Percentiles rank a stretch among this genome's conserved stretches.
These are phyloP conservation scores for Metridium senile DNA, from an alignment of 92 coral and sea anemone genomes.

Conservation along the genomic window DNA sequence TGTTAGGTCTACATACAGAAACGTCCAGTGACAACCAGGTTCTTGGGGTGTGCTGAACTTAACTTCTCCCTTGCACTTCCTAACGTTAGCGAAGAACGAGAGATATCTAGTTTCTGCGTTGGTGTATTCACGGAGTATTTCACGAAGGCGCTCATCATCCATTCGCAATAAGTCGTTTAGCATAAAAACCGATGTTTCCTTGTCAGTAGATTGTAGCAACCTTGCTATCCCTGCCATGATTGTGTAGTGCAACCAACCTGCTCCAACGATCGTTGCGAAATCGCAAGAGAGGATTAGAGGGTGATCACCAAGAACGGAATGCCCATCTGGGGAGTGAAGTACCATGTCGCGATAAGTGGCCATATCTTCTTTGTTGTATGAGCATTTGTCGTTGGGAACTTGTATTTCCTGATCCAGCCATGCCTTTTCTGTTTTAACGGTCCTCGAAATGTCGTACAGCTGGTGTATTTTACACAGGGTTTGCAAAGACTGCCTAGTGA, in stretches of 20 bases:
- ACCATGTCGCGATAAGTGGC: conserved; percentile 6
- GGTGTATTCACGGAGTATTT: background rate
- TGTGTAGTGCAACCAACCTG: conserved; percentile 30
- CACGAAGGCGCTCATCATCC: conserved; percentile 12
- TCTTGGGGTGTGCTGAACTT: conserved; percentile 36
- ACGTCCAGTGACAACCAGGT: conserved; percentile 61
- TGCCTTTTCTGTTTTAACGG: conserved; percentile 36
- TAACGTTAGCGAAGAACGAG: conserved; percentile 33
- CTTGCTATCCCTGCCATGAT: conserved; percentile 31
- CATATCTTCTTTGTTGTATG: conserved; percentile 25
- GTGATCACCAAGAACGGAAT: conserved; percentile 27
- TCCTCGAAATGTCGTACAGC: conserved; percentile 5
- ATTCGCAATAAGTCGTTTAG: conserved; percentile 29
- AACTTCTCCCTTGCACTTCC: conserved; percentile 26
- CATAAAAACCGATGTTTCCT: conserved; percentile 34
- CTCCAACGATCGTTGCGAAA: conserved; percentile 34
- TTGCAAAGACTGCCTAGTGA: conserved; percentile 26
- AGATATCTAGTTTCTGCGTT: conserved; percentile 21
- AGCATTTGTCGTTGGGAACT: conserved; percentile 26
- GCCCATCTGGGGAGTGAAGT: conserved; percentile 32
- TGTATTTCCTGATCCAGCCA: conserved; percentile 11
- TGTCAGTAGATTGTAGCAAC: conserved; percentile 16
- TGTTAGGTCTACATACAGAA: conserved; percentile 46
- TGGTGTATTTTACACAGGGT: conserved; percentile 37
- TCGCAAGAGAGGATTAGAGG: conserved; percentile 35